phyloP scores from a whole-genome alignment of 2,888 invertebrate genomes.

The Callinectes sapidus region DNA sequence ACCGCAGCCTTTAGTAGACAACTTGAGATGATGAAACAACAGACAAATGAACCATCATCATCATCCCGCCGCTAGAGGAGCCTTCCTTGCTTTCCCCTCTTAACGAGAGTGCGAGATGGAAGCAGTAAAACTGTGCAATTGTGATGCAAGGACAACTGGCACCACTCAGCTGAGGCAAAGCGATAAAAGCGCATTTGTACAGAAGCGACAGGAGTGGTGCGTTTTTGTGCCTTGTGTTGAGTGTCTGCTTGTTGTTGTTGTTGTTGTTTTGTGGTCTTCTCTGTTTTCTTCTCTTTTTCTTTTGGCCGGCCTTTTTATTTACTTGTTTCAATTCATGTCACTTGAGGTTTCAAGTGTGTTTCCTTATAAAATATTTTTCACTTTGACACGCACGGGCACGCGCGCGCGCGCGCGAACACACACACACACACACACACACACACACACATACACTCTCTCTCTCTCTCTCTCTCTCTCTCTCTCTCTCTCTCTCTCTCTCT shows the following conservation, averaged over 20 bases:
- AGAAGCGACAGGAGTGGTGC: not conserved
- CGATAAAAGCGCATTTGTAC: not conserved
- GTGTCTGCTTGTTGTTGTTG: too few relatives aligned
- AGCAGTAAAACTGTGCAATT: not conserved
- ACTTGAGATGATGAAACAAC: not conserved
- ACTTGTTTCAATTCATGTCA: not conserved
- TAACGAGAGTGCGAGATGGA: not conserved
- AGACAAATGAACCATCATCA: not conserved
- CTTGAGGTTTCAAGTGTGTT: not conserved
- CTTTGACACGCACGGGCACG: too few relatives aligned
- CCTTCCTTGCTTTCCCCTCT: not conserved
- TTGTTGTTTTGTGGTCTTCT: not conserved
- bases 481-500: slow-evolving; percentile 20
- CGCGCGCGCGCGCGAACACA: too few relatives aligned
- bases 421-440: not conserved
- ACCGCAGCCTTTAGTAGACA: not conserved
- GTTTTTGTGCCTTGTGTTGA: not conserved
- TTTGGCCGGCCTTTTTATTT: not conserved
- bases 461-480: slow-evolving; percentile 7
- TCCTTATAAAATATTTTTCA: too few relatives aligned
- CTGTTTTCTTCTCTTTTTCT: not conserved
- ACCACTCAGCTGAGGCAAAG: not conserved
- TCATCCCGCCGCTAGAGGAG: not conserved
- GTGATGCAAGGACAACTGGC: not conserved
- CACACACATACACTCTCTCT: not conserved